Conservation (phyloP, 1,140 invertebrate species). For the Parapsyche elsis region DNA sequence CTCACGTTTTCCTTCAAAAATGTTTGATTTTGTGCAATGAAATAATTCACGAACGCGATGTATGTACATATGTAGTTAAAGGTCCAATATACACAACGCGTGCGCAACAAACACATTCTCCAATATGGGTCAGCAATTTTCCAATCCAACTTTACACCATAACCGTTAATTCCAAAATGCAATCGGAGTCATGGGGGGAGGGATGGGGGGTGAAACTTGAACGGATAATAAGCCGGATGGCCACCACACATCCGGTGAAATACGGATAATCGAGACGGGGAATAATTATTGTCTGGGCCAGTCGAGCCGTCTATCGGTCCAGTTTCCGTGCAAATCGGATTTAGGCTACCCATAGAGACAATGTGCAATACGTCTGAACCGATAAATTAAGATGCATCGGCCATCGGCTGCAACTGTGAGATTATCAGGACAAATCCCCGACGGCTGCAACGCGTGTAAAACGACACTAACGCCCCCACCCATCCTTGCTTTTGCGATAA, state of each 20-base stretch:
- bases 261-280: background rate
- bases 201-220: background rate
- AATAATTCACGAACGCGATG: background rate
- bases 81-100: background rate
- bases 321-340: background rate
- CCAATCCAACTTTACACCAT: conserved; percentile 14
- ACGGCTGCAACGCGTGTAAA: too few relatives aligned
- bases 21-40: too few relatives aligned
- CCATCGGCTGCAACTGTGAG: background rate
- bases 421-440: background rate
- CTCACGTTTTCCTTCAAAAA: too few relatives aligned
- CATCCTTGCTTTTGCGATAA: too few relatives aligned
- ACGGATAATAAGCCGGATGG: background rate
- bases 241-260: background rate
- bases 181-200: too few relatives aligned
- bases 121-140: conserved; percentile 7
- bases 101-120: background rate
- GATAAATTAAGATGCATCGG: background rate
- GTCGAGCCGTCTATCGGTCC: background rate
- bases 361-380: background rate
- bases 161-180: background rate
- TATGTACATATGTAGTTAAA: background rate
- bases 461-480: too few relatives aligned
- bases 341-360: background rate
- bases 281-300: too few relatives aligned